These are phyloP conservation scores for Aphelenchoides bicaudatus DNA, from an alignment of 2,888 invertebrate genomes.

Conservation along the genomic window DNA sequence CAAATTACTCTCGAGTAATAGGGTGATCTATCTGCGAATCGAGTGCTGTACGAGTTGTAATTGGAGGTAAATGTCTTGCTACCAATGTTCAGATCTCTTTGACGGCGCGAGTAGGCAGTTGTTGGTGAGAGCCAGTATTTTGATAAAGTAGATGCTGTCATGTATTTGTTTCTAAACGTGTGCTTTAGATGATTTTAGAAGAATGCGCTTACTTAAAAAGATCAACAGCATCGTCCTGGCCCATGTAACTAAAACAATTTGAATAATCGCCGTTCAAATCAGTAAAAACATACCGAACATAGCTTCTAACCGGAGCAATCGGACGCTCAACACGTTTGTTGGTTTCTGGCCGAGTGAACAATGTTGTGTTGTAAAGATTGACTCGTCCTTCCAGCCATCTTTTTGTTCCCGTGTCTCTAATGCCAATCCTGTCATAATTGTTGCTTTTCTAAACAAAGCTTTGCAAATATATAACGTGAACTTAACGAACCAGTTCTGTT, in stretches of 20 bases:
- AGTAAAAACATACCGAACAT: constrained; percentile 38
- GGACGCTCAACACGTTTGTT: constrained; percentile 47
- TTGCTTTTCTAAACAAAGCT: constrained; percentile 36
- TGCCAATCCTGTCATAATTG: constrained; percentile 40
- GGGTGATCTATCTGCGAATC: constrained; percentile 22
- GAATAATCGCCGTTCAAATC: not conserved
- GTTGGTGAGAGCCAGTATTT: constrained; percentile 60
- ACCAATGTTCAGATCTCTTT: constrained; percentile 48
- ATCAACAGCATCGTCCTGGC: constrained; percentile 58
- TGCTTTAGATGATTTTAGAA: too few species aligned
- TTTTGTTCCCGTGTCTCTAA: constrained; percentile 57
- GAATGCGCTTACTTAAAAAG: too few species aligned
- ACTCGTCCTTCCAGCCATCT: constrained; percentile 58
- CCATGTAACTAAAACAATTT: constrained; percentile 49
- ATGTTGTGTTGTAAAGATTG: constrained; percentile 53
- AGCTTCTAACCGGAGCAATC: constrained; percentile 46
- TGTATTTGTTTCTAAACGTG: constrained; percentile 58
- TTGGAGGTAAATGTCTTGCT: constrained; percentile 12
- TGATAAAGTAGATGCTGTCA: constrained; percentile 58
- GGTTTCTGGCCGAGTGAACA: constrained; percentile 49
- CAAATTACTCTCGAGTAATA: constrained; percentile 29
- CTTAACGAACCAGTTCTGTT: constrained; percentile 45
- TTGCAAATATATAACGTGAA: constrained; percentile 1
- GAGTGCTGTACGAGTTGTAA: constrained; percentile 14
- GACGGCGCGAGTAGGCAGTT: constrained; percentile 50